These are phyloP conservation scores for Hydrochoerus hydrochaeris DNA, from an alignment of 2,113 vertebrate species.

Conservation along the genomic window DNA sequence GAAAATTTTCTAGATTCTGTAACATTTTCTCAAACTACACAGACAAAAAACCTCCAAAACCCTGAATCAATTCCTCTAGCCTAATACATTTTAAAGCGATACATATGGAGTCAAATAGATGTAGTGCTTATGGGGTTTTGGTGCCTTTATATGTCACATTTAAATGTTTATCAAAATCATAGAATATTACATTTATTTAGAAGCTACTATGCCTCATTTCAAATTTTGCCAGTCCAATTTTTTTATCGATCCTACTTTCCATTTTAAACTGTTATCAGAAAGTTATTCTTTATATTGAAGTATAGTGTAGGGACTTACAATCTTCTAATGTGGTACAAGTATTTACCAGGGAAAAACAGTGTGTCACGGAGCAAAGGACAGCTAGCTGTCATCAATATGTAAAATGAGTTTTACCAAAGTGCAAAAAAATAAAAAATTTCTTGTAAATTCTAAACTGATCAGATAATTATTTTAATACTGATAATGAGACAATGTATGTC, in stretches of 20 bases:
- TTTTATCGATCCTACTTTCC: neutral
- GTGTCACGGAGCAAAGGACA: neutral
- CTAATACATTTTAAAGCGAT: neutral
- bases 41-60: neutral
- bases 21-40: neutral
- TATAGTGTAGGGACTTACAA: neutral
- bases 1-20: neutral
- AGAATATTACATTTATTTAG: neutral
- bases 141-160: neutral
- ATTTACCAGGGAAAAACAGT: neutral
- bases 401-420: neutral
- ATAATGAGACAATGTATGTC: neutral
- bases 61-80: neutral
- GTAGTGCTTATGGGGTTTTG: neutral
- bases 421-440: neutral
- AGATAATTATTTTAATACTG: constrained; percentile 39
- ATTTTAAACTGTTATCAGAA: neutral
- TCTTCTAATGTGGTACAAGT: neutral
- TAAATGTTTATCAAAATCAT: neutral
- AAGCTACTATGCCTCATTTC: neutral
- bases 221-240: neutral
- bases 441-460: neutral
- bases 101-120: neutral
- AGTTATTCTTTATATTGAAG: neutral
- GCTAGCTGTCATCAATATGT: neutral